Evolutionary conservation across 2,797 vertebrate species (phyloP).

Genomic region (Delichon dasypus): DNA sequence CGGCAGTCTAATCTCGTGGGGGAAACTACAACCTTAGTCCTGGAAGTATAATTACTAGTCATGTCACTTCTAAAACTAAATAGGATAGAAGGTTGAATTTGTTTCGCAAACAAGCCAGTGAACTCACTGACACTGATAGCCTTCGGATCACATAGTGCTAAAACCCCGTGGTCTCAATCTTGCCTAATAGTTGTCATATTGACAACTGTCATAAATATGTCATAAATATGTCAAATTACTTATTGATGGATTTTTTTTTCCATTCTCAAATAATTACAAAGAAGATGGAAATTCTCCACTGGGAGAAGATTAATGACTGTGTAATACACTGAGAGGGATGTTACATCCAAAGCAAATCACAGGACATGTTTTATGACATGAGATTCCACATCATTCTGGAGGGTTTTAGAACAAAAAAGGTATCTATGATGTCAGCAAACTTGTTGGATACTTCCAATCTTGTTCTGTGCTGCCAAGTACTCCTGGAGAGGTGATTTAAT

Average conservation of each 20-base stretch:
- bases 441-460: background rate
- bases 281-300: background rate
- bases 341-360: background rate
- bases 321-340: background rate
- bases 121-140: background rate
- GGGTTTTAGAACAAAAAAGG: background rate
- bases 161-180: background rate
- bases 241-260: background rate
- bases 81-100: background rate
- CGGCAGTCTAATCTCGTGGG: too few species aligned
- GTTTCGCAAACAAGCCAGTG: background rate
- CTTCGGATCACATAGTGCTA: background rate
- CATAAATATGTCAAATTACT: background rate
- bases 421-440: background rate
- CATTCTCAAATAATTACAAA: background rate
- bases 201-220: too few species aligned
- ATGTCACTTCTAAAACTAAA: background rate
- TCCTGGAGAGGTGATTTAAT: background rate
- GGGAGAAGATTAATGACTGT: background rate
- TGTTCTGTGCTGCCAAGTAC: background rate
- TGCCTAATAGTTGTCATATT: background rate
- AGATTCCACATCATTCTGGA: background rate
- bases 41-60: background rate
- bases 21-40: background rate
- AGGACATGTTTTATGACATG: background rate